These are phyloP conservation scores for Cynopterus sphinx DNA, from an alignment of 2,797 vertebrate genomes.

Conservation along the genomic window DNA sequence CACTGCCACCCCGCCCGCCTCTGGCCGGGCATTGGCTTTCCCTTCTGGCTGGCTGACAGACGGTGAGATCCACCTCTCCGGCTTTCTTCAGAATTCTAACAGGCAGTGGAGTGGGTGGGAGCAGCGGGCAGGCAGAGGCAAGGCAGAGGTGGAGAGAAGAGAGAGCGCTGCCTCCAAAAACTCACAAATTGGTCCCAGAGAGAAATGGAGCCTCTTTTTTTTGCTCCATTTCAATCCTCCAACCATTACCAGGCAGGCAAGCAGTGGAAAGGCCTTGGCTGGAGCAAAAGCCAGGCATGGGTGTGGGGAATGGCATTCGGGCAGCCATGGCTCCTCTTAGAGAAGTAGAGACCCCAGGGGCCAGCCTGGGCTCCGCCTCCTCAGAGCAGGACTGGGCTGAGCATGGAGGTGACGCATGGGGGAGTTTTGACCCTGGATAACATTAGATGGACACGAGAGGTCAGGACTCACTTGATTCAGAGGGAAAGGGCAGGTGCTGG, in stretches of 20 bases:
- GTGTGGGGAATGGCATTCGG: conserved; percentile 30
- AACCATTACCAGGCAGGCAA: conserved; percentile 66
- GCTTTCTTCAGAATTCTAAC: conserved; percentile 48
- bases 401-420: not conserved
- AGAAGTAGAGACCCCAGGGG: not conserved
- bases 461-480: not conserved
- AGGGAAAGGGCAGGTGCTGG: not conserved
- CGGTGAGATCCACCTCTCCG: conserved; percentile 21
- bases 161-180: not conserved
- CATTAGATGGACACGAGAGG: not conserved
- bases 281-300: conserved; percentile 69
- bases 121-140: conserved; percentile 30
- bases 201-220: conserved; percentile 77
- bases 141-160: conserved; percentile 24
- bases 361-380: not conserved
- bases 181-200: conserved; percentile 82
- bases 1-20: not conserved
- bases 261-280: conserved; percentile 35
- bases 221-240: conserved; percentile 65
- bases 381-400: not conserved
- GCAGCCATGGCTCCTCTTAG: not conserved
- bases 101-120: not conserved
- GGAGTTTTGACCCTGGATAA: not conserved
- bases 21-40: not conserved
- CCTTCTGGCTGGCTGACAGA: not conserved